Percentiles rank a stretch among this genome's conserved stretches.
Conservation (phyloP, 2,888 invertebrate genomes). For the Dolomedes plantarius region DNA sequence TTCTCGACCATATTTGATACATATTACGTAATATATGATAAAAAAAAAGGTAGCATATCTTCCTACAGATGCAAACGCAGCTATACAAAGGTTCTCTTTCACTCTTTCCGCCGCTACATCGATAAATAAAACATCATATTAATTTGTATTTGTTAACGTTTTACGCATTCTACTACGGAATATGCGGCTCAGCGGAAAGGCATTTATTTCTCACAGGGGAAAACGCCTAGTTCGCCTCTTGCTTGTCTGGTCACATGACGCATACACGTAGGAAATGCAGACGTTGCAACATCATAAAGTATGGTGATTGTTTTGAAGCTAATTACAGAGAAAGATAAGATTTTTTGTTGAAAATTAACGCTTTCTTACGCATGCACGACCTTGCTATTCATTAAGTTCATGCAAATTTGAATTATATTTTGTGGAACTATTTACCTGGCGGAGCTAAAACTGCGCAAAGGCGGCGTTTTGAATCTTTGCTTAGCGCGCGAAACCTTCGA, state of each 20-base stretch:
- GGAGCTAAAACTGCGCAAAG: conserved; percentile 29
- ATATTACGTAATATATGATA: too few relatives aligned
- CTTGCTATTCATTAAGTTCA: neutral
- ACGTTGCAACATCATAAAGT: neutral
- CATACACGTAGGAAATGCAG: conserved; percentile 13
- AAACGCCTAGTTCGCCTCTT: neutral
- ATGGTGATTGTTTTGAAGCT: neutral
- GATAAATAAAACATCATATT: too few relatives aligned
- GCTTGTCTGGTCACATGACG: conserved; percentile 4
- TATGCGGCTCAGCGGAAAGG: too few relatives aligned
- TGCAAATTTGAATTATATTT: neutral
- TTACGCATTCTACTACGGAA: too few relatives aligned
- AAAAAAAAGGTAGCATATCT: too few relatives aligned
- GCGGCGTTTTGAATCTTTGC: neutral
- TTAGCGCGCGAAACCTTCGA: conserved; percentile 18
- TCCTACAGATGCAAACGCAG: too few relatives aligned
- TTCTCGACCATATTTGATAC: too few relatives aligned
- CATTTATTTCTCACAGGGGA: neutral
- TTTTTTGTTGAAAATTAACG: neutral
- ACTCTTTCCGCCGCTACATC: too few relatives aligned
- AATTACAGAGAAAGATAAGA: too few relatives aligned
- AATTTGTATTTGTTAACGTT: too few relatives aligned
- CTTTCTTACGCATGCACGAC: neutral
- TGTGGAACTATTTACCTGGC: conserved; percentile 7
- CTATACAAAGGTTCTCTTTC: too few relatives aligned